Conservation (phyloP, 1,140 invertebrate species). For the Drosophila bocqueti region DNA sequence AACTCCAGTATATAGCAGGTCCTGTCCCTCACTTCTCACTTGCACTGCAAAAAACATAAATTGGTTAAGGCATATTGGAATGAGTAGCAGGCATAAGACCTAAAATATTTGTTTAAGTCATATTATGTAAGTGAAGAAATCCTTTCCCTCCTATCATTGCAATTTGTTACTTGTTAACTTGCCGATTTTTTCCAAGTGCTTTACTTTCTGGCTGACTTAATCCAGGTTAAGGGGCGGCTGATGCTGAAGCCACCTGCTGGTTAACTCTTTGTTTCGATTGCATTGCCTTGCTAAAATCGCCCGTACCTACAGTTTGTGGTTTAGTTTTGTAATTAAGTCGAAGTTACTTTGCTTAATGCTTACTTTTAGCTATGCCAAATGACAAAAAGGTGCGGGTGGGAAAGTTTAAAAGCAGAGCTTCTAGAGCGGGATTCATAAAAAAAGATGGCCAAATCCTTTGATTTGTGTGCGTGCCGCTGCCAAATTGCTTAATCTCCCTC, state of each 20-base stretch:
- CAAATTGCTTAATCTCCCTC: slow-evolving; percentile 78
- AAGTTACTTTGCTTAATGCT: slow-evolving; percentile 52
- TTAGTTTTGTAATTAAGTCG: slow-evolving; percentile 65
- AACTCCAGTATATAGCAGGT: slow-evolving; percentile 8
- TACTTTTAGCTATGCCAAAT: slow-evolving; percentile 34
- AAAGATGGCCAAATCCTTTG: slow-evolving; percentile 75
- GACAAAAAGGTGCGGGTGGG: slow-evolving; percentile 45
- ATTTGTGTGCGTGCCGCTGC: slow-evolving; percentile 71
- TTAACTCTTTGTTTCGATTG: slow-evolving; percentile 47
- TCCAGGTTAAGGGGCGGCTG: slow-evolving; percentile 26
- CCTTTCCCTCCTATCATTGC: neutral
- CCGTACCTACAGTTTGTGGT: slow-evolving; percentile 54
- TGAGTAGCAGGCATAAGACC: neutral
- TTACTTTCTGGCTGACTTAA: neutral
- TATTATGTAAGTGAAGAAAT: neutral
- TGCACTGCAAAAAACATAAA: slow-evolving; percentile 10
- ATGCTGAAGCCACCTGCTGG: slow-evolving; percentile 35
- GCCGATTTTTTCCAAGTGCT: slow-evolving; percentile 4
- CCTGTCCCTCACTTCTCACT: neutral
- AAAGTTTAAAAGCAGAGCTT: slow-evolving; percentile 27
- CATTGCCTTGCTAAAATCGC: slow-evolving; percentile 23
- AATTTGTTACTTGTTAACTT: neutral
- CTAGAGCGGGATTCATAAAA: slow-evolving; percentile 18
- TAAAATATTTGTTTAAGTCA: too few relatives aligned
- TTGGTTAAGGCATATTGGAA: neutral